Conservation (phyloP, 2,797 vertebrate genomes). For the Thamnophis elegans region DNA sequence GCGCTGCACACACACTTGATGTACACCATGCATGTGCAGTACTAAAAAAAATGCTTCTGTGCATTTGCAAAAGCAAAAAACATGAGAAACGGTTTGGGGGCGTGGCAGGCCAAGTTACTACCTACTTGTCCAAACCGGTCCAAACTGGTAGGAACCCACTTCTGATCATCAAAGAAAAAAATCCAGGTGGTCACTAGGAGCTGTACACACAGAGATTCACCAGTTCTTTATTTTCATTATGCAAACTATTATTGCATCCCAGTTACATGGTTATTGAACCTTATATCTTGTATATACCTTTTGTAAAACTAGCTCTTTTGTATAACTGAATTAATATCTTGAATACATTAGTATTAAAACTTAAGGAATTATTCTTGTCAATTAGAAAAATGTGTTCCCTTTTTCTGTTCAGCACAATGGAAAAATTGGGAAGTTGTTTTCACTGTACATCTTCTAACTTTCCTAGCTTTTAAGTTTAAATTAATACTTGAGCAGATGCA, state of each 20-base stretch:
- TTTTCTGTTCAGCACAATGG: conserved; percentile 15
- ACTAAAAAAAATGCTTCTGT: too few species aligned
- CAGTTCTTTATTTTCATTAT: conserved; percentile 13
- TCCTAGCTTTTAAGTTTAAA: conserved; percentile 38
- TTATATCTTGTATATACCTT: conserved; percentile 32
- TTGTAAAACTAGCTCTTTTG: conserved; percentile 43
- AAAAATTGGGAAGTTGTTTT: not conserved
- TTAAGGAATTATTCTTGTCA: conserved; percentile 55
- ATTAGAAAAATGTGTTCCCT: not conserved
- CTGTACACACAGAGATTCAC: conserved; percentile 20
- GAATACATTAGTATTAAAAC: conserved; percentile 52
- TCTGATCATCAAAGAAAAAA: not conserved
- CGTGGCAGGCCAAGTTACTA: too few species aligned
- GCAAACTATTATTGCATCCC: conserved; percentile 30
- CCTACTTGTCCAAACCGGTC: too few species aligned
- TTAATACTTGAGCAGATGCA: conserved; percentile 15
- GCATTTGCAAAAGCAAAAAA: too few species aligned
- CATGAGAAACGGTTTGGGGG: too few species aligned
- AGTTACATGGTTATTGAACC: conserved; percentile 29
- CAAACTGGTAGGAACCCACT: too few species aligned
- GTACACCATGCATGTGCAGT: too few species aligned
- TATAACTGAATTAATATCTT: conserved; percentile 46
- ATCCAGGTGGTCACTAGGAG: not conserved
- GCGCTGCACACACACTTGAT: too few species aligned
- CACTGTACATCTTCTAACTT: conserved; percentile 31